These are phyloP conservation scores for Pituophis catenifer DNA, from an alignment of 2,113 vertebrate species.

Conservation along the genomic window DNA sequence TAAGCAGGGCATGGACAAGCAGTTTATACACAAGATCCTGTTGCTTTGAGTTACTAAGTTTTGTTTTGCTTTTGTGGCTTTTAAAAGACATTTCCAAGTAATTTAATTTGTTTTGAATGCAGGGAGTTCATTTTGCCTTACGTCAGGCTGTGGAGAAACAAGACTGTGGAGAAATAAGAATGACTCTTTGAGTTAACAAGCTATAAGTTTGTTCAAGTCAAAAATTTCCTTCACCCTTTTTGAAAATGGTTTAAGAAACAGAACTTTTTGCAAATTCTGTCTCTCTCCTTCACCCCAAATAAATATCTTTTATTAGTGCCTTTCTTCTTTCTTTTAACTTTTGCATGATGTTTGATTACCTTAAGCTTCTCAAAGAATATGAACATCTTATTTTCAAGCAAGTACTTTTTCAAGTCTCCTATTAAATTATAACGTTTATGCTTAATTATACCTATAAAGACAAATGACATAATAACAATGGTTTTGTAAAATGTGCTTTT, in stretches of 20 bases:
- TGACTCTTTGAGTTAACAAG: not conserved
- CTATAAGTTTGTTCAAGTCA: not conserved
- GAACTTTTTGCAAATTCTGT: not conserved
- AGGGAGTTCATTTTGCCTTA: constrained; percentile 8
- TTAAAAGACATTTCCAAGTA: constrained; percentile 15
- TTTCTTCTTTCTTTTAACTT: not conserved
- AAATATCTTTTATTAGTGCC: not conserved
- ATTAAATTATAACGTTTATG: not conserved
- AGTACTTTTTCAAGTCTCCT: not conserved
- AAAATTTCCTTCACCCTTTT: not conserved
- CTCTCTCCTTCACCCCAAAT: not conserved
- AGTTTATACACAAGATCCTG: not conserved
- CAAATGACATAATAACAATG: not conserved
- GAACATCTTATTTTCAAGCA: not conserved
- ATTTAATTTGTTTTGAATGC: constrained; percentile 26
- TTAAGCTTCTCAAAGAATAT: not conserved
- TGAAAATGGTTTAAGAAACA: not conserved
- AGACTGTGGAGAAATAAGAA: not conserved
- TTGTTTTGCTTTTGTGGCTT: not conserved
- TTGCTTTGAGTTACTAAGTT: rapidly evolving
- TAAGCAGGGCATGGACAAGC: not conserved
- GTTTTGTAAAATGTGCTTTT: not conserved
- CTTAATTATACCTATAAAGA: not conserved
- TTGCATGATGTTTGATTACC: not conserved
- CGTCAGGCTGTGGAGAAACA: not conserved